These are phyloP conservation scores for Menidia menidia DNA, from an alignment of 2,797 vertebrate species.

Conservation along the genomic window DNA sequence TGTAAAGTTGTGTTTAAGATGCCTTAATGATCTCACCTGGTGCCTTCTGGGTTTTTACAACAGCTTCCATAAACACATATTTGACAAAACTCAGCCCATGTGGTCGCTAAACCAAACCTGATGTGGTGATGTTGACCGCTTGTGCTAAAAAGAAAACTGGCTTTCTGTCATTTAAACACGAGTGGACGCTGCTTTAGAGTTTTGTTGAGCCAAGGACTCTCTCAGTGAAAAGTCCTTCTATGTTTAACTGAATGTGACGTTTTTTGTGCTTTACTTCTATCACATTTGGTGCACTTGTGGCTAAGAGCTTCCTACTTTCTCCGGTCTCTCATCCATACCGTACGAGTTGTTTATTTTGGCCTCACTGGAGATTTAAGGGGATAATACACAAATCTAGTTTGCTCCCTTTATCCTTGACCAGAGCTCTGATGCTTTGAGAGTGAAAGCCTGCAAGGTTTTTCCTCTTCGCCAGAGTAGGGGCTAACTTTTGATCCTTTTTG, in stretches of 20 bases:
- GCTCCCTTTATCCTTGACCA: background rate
- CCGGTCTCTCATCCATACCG: background rate
- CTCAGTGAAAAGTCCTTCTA: background rate
- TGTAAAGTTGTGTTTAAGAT: no score
- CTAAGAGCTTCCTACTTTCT: background rate
- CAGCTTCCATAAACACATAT: slow-evolving; percentile 3
- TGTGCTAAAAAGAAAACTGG: slow-evolving; percentile 9
- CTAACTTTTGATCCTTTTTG: no score
- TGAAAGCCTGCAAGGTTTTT: no score
- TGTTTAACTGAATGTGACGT: background rate
- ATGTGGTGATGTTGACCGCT: background rate
- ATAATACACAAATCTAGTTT: background rate
- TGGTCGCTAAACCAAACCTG: slow-evolving; percentile 1
- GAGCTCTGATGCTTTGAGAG: background rate
- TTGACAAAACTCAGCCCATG: background rate
- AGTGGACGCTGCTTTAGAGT: slow-evolving; percentile 1
- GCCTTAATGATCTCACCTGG: no score
- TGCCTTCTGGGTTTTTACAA: no score
- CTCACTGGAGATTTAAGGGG: background rate
- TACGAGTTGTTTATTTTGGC: background rate
- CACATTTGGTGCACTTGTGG: background rate
- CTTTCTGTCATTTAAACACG: slow-evolving; percentile 1
- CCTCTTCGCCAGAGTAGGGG: no score
- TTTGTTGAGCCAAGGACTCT: background rate
- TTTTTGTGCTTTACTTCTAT: background rate